A percentile compares a stretch with the other conserved stretches of the same genome.
Conservation (phyloP, 2,113 vertebrate species). For the Cryptoleucopteryx plumbea region DNA sequence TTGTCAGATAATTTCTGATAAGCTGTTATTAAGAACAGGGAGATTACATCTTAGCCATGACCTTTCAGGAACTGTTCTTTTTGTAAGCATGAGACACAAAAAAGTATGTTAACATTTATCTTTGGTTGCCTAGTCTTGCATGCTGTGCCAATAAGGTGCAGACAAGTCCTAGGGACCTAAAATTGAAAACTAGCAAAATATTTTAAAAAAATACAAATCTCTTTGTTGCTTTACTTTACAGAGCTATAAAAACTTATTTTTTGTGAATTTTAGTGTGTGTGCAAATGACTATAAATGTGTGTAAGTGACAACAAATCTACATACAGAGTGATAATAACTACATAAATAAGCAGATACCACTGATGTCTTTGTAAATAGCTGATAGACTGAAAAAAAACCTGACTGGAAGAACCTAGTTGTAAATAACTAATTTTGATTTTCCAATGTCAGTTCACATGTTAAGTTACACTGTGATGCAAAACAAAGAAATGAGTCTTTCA, state of each 20-base stretch:
- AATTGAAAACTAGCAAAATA: not conserved
- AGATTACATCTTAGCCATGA: not conserved
- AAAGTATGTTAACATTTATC: not conserved
- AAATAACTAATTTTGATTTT: not conserved
- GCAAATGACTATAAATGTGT: not conserved
- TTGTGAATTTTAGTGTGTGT: not conserved
- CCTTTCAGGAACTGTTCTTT: not conserved
- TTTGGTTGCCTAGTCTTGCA: not conserved
- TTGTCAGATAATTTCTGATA: not conserved
- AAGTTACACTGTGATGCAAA: not conserved
- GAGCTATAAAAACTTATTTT: not conserved
- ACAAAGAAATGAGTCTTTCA: not conserved
- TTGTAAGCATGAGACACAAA: not conserved
- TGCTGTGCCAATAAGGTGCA: not conserved
- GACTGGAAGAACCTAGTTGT: not conserved
- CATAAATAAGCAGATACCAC: not conserved
- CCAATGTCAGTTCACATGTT: not conserved
- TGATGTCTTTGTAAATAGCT: not conserved
- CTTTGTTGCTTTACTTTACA: not conserved
- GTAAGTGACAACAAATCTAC: not conserved
- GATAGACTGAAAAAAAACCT: not conserved
- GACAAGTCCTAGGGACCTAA: not conserved
- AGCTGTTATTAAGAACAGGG: not conserved
- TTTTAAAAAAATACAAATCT: not conserved
- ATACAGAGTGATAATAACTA: not conserved